Base-by-base conservation (phyloP, 2,797 vertebrate genomes). In the Urocyon cinereoargenteus region DNA sequence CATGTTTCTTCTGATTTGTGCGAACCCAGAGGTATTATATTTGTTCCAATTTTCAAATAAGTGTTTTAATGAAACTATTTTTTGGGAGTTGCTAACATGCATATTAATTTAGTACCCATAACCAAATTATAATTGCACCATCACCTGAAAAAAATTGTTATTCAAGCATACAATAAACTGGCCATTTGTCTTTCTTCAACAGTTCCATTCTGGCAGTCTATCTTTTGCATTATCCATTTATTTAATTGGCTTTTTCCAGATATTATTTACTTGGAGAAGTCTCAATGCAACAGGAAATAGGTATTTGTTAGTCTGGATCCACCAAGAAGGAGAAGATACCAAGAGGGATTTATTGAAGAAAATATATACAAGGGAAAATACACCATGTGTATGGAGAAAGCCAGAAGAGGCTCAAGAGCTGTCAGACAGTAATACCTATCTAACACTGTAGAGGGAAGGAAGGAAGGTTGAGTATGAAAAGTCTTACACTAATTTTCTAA, bases 1-100 rank as follows among this genome's bases (percentile, higher is more conserved):
- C 40, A 34, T 82, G 82, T 96, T 83, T 75, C 73, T 94, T 92
- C 34, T 4, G 28, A 72, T 57, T 77, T 75, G 45, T 86, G 51
- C 59, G 53, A 84, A 78, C 18, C n/a, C 90, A 92, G 36, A 86
- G 55, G 66, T 45, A 86, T 26, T 89, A 28, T 55, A 86, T 57
- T 81, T 91, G 73, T 91, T 86, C 14, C 61, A 78, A 75, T 55
- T 94, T 96, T 87, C 31, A 85, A 94, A 28, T 79, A 96, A 84
- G 21, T 70, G 34, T 84, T 88, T 92, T 91, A 88, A 57, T 84
- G 8, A 91, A 97, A 91, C 31, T 93, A 34, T 87, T 90, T 59
- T 10, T 68, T 84, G 45, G 57, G 21, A 93, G 66, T 57, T 31
- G 8, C 34, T 81, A 91, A 93, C 62, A 86, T 68, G 24, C 24